Evolutionary conservation across 2,888 invertebrate species (phyloP).

Genomic region (Doris montereyensis): DNA sequence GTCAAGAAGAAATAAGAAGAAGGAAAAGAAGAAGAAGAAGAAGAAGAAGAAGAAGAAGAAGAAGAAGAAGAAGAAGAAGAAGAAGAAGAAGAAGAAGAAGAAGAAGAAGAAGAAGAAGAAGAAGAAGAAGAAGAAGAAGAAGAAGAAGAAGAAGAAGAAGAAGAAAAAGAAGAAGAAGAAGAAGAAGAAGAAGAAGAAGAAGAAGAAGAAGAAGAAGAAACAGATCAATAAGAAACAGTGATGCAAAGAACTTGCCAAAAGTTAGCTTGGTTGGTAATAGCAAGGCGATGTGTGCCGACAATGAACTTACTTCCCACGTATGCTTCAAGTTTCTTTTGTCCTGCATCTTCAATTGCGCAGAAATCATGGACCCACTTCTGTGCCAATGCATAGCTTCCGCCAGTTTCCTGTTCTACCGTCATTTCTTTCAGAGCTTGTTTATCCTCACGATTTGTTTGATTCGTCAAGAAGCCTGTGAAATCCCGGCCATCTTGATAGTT

Average conservation of each 20-base stretch:
- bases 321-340: neutral
- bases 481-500: slow-evolving; percentile 37
- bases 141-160: neutral
- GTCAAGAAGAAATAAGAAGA: neutral
- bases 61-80: neutral
- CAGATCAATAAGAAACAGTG: neutral
- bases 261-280: too few relatives aligned
- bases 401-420: slow-evolving; percentile 36
- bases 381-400: slow-evolving; percentile 45
- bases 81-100: neutral
- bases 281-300: too few relatives aligned
- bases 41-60: neutral
- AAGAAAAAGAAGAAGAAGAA: neutral
- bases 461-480: slow-evolving; percentile 34
- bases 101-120: neutral
- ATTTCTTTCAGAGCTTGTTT: slow-evolving; percentile 34
- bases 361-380: slow-evolving; percentile 45
- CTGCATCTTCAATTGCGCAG: slow-evolving; percentile 30
- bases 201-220: neutral
- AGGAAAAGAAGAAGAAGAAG: neutral
- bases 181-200: neutral
- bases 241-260: too few relatives aligned
- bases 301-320: too few relatives aligned
- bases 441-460: slow-evolving; percentile 34
- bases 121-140: neutral